phyloP scores from a whole-genome alignment of 2,113 vertebrate genomes.

The Lepus americanus region DNA sequence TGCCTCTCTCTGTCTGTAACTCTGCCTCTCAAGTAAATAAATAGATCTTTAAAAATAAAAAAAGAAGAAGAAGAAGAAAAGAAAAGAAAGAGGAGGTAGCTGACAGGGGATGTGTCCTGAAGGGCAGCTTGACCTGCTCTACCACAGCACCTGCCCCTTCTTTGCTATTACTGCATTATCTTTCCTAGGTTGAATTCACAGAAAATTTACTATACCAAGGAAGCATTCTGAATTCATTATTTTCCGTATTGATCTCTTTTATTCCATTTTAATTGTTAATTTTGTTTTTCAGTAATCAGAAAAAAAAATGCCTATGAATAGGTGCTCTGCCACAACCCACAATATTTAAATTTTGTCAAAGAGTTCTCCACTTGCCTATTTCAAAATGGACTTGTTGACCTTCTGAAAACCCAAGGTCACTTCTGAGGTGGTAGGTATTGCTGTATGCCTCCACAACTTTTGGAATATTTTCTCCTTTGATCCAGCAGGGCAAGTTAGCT shows the following conservation, averaged over 20 bases:
- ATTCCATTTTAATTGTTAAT: not conserved
- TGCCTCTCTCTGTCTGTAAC: too few species aligned
- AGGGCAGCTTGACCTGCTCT: too few species aligned
- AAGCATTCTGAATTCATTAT: constrained; percentile 6
- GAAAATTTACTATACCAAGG: not conserved
- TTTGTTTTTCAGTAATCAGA: not conserved
- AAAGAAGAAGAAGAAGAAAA: too few species aligned
- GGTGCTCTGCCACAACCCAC: not conserved
- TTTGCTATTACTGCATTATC: not conserved
- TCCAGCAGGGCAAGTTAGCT: not conserved
- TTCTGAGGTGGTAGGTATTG: not conserved
- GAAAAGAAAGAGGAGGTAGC: too few species aligned
- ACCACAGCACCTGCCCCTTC: too few species aligned
- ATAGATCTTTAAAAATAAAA: too few species aligned
- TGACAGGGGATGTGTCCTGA: not conserved
- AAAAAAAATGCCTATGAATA: not conserved
- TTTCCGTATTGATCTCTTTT: not conserved
- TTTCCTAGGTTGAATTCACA: not conserved
- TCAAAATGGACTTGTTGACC: not conserved
- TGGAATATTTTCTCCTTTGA: not conserved
- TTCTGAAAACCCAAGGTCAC: not conserved
- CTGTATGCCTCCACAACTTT: not conserved
- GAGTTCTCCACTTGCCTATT: not conserved
- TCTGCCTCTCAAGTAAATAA: too few species aligned
- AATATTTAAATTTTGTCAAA: not conserved